Base-by-base conservation (phyloP, 2,888 invertebrate genomes). In the Leucozona laternaria region DNA sequence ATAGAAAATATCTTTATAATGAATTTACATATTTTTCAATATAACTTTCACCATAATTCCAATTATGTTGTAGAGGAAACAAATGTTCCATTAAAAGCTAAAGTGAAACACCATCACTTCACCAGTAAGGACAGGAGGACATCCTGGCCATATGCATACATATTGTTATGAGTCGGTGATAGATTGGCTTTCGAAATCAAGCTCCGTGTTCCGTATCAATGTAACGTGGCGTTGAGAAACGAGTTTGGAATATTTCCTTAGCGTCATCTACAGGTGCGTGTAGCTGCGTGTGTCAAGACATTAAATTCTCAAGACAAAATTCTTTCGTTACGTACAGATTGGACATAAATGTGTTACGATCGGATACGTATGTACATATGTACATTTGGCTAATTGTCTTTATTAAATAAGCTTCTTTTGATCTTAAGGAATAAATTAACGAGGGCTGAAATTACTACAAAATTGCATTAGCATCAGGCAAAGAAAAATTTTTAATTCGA, bases 71-170 rank as follows among this genome's bases (percentile, higher is more conserved):
- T 97, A 11, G 97, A 97, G 0, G 98, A 98, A 13, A 99, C 99
- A 99, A 94, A 93, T 99, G 99, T 91, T 99, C 99, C 99, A 99
- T 99, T 93, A 99, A 99, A 58, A 99, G 98, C 95, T 99, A 99
- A 88, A 99, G 94, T 79, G 98, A 99, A 40, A 99, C 99, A 93
- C 99, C 99, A 92, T 99, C n/a, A n/a, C n/a, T n/a, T n/a, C n/a
- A n/a, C n/a, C 99, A 0, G 99, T 99, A 89, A 99, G 94, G 86
- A 99, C 99, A 50, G 99, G 98, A 75, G 98, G 90, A 97, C 96
- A 93, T 98, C 99, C 98, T 97, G 97, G 90, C 97, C 97, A 93
- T 98, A 98, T 53, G 97, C 96, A 93, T 98, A 98, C 97, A 97
- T 98, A 93, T 99, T 99, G 94, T 99, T 99, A 93, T 99, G 99